Evolutionary conservation across 2,113 vertebrate genomes (phyloP), one percentile per base, ranked within the genome.

Genomic region (Taxidea taxus): DNA sequence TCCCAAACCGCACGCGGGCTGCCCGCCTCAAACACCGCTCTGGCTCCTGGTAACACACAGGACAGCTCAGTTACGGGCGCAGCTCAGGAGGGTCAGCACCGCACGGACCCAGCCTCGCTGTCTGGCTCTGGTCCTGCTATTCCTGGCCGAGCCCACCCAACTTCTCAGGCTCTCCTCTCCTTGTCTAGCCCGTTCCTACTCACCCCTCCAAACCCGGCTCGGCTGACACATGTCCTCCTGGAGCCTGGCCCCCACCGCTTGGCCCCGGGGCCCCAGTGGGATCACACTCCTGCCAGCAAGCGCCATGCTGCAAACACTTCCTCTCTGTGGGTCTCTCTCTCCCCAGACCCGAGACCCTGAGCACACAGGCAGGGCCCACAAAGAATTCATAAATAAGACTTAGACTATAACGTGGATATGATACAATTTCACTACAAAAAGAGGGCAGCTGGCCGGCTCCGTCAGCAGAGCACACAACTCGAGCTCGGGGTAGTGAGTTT

Each of bases 51-150:
- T 3, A 9, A 34, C 5, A 3, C 11, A 34, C 49, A 91, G 16
- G 15, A 29, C 34, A 16, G 11, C 2, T 2, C 1, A 18, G 10
- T 10, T 12, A 31, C n/a, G 39, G 25, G 10, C 37, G 5, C 0
- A 1, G 56, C 44, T 12, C 2, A 18, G 0, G 15, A 51, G 25
- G 58, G 58, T 2, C 23, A 16, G 44, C 27, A n/a, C 6, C 11
- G 27, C 21, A 34, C 4, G 0, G 49, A 4, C 8, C 91, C 39
- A 16, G 4, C 6, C 27, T 0, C 0, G 62, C 2, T 8, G 23
- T 12, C 37, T 3, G 10, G 13, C 66, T 80, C 25, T 15, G 29
- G 0, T 9, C 39, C 34, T 14, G 8, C 44, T 3, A 6, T 1
- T 27, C 66, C 27, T 3, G 15, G 51, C 42, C 21, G 25, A 47